These are phyloP conservation scores for Hybognathus amarus DNA, from an alignment of 2,797 vertebrate genomes.

Conservation along the genomic window DNA sequence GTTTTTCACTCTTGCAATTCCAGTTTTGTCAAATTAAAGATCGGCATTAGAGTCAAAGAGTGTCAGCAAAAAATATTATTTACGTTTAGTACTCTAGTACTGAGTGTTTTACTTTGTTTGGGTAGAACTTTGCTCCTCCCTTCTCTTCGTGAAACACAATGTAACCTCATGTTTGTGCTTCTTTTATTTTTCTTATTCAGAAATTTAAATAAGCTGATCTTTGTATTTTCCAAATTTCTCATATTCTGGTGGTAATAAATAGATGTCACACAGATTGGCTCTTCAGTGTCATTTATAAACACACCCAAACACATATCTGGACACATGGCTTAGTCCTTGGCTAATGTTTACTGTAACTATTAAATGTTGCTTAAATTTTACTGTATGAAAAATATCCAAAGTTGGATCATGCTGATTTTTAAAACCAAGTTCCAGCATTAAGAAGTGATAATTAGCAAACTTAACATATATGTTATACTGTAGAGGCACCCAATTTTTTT, in stretches of 20 bases:
- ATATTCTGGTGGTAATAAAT: constrained; percentile 86
- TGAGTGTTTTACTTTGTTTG: constrained; percentile 61
- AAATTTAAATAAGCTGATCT: constrained; percentile 82
- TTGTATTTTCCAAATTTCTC: constrained; percentile 87
- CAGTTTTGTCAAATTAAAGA: constrained; percentile 42
- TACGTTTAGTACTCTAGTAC: constrained; percentile 65
- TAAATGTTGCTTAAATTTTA: background rate
- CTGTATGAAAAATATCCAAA: background rate
- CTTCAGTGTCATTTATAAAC: constrained; percentile 28
- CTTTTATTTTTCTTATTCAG: constrained; percentile 82
- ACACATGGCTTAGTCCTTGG: background rate
- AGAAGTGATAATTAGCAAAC: background rate
- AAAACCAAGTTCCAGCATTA: background rate
- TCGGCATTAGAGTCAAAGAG: constrained; percentile 63
- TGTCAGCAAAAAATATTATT: constrained; percentile 63
- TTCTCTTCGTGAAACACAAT: constrained; percentile 76
- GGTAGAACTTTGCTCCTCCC: constrained; percentile 68
- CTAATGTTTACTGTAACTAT: background rate
- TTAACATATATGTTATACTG: background rate
- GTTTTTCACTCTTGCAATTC: constrained; percentile 11
- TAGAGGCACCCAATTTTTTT: background rate
- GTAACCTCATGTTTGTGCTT: constrained; percentile 80
- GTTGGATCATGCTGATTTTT: background rate
- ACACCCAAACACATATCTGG: background rate
- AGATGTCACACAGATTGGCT: constrained; percentile 76